phyloP scores from a whole-genome alignment of 2,113 vertebrate genomes.

The Tetrax tetrax region DNA sequence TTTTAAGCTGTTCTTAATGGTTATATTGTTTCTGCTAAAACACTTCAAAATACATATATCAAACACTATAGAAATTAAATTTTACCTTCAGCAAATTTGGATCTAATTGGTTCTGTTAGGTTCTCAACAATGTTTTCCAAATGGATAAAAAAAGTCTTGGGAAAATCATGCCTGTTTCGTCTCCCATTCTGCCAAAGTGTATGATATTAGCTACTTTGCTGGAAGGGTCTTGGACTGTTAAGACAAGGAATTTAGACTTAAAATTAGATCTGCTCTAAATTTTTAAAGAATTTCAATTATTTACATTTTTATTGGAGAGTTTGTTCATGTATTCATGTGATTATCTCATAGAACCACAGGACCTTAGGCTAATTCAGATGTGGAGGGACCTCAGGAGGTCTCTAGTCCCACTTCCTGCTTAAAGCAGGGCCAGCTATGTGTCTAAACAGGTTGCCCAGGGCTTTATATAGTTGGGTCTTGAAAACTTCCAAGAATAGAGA shows the following conservation, averaged over 20 bases:
- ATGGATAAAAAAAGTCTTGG: accelerated
- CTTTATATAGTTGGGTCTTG: not conserved
- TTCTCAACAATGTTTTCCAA: not conserved
- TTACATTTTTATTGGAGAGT: not conserved
- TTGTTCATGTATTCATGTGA: not conserved
- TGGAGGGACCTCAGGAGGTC: not conserved
- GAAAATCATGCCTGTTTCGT: not conserved
- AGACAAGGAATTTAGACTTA: not conserved
- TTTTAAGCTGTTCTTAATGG: not conserved
- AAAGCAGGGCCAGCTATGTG: not conserved
- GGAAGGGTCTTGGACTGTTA: not conserved
- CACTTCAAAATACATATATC: not conserved
- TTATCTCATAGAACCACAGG: not conserved
- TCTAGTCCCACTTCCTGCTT: not conserved
- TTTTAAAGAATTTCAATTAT: not conserved
- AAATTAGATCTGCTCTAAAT: not conserved
- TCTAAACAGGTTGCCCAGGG: not conserved
- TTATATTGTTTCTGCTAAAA: not conserved
- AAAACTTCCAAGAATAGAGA: not conserved
- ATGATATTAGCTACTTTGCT: not conserved
- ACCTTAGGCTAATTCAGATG: not conserved
- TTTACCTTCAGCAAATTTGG: not conserved
- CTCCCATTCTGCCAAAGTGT: not conserved
- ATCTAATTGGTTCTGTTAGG: not conserved
- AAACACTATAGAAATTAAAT: not conserved